A percentile compares a stretch with the other conserved stretches of the same genome.
Evolutionary conservation across 2,888 invertebrate species (phyloP).

Genomic region (Cantharis nigra): DNA sequence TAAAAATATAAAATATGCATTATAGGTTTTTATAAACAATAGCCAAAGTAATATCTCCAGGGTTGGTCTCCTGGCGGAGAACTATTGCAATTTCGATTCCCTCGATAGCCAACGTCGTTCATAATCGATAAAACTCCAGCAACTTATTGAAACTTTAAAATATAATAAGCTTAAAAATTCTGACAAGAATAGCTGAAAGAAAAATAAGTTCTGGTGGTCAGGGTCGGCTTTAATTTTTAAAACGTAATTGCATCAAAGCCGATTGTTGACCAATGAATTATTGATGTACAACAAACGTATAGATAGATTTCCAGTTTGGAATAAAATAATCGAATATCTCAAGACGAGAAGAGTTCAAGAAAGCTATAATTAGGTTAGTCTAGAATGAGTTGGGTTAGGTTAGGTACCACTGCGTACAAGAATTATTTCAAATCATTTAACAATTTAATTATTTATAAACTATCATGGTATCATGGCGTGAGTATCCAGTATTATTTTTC

Average conservation of each 20-base stretch:
- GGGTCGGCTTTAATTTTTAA: not conserved
- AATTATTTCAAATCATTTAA: not conserved
- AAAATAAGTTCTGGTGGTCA: not conserved
- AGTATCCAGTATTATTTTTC: not conserved
- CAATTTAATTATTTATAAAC: not conserved
- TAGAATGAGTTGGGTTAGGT: not conserved
- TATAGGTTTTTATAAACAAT: not conserved
- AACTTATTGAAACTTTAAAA: not conserved
- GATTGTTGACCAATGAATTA: not conserved
- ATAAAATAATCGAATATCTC: too few species aligned
- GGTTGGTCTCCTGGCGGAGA: not conserved
- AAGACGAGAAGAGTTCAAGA: not conserved
- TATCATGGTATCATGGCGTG: not conserved
- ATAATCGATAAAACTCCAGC: not conserved
- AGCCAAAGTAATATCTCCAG: not conserved
- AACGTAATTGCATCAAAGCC: too few species aligned
- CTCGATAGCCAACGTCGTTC: not conserved
- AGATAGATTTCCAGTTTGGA: not conserved
- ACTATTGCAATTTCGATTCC: not conserved
- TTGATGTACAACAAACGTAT: not conserved
- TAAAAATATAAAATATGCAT: too few species aligned
- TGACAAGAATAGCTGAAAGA: not conserved
- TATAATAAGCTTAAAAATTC: not conserved
- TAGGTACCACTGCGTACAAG: not conserved
- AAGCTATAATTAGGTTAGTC: not conserved